A percentile compares a stretch with the other conserved stretches of the same genome.
These are phyloP conservation scores for Phenganax marumi DNA, from an alignment of 92 coral and sea anemone genomes.

Conservation along the genomic window DNA sequence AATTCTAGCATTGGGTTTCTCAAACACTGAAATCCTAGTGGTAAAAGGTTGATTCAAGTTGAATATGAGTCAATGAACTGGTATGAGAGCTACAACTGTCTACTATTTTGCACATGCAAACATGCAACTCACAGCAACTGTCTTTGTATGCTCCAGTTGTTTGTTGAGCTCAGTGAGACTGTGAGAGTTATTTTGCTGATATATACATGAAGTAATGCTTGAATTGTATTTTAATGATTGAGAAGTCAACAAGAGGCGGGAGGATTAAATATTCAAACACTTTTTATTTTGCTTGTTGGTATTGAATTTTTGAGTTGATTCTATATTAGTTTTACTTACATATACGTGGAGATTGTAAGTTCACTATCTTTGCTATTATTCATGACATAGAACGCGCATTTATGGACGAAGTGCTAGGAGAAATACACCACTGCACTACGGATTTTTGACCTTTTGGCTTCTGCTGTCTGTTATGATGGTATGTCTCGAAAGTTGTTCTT, in stretches of 20 bases:
- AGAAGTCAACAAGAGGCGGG: conserved; percentile 2
- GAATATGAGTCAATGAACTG: too few species aligned
- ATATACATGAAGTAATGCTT: not conserved
- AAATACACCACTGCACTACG: too few species aligned
- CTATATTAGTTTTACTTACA: not conserved
- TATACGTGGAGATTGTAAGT: not conserved
- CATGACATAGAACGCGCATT: too few species aligned
- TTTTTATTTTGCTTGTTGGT: not conserved
- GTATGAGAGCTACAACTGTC: too few species aligned
- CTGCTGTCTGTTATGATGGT: too few species aligned
- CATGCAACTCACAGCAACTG: not conserved
- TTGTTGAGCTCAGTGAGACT: too few species aligned
- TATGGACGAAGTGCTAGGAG: too few species aligned
- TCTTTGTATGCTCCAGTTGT: too few species aligned
- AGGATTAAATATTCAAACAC: not conserved
- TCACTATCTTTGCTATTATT: not conserved
- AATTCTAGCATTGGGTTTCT: not conserved
- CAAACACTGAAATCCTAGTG: too few species aligned
- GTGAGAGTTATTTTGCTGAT: too few species aligned
- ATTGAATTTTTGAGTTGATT: not conserved
- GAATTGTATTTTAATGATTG: not conserved
- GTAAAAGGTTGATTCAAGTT: too few species aligned
- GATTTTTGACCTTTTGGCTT: not conserved
- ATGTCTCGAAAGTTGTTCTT: not conserved
- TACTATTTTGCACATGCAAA: too few species aligned